Percentiles rank a stretch among this genome's conserved stretches.
phyloP scores from a whole-genome alignment of 2,113 vertebrate species.

The Isurus oxyrinchus region DNA sequence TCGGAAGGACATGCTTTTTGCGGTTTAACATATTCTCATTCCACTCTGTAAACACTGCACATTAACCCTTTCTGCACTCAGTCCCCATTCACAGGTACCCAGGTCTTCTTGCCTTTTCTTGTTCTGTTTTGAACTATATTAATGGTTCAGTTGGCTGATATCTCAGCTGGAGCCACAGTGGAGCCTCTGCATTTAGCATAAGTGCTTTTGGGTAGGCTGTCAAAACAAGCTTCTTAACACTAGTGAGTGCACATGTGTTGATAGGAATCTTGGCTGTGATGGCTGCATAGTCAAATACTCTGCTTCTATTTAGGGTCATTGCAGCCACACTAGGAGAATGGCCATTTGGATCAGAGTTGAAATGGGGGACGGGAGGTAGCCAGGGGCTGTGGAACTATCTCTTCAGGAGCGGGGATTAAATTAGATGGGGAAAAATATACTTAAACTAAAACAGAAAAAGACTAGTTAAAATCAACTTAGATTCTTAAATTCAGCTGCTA shows the following conservation, averaged over 20 bases:
- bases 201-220: not conserved
- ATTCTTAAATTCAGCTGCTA: not conserved
- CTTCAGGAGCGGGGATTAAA: not conserved
- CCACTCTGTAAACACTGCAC: not conserved
- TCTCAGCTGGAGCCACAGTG: not conserved
- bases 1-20: fast-evolving
- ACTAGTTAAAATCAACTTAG: not conserved
- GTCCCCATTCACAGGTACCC: not conserved
- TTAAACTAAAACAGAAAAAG: not conserved
- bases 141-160: not conserved
- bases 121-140: not conserved
- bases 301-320: not conserved
- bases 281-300: not conserved
- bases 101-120: not conserved
- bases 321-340: not conserved
- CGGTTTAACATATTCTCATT: not conserved
- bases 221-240: not conserved
- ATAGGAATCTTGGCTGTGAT: not conserved
- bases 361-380: not conserved
- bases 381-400: not conserved
- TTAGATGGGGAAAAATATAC: not conserved
- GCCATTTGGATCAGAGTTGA: not conserved
- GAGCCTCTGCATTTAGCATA: not conserved
- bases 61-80: not conserved
- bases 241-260: not conserved